Evolutionary conservation across 2,113 vertebrate genomes (phyloP).

Genomic region (Heliornis fulica): DNA sequence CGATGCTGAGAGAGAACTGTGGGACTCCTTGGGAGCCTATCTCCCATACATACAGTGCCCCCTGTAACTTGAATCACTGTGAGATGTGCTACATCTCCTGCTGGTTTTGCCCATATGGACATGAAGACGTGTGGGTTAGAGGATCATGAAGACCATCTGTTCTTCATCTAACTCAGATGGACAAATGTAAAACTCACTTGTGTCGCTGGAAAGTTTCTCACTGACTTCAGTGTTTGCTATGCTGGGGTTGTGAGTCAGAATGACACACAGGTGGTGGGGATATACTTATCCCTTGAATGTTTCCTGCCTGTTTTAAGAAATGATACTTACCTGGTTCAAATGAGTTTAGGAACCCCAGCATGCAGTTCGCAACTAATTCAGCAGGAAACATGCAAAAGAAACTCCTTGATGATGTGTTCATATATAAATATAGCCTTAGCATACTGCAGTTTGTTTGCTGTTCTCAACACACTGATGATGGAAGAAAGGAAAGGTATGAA

Average conservation of each 20-base stretch:
- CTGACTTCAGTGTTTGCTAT: background rate
- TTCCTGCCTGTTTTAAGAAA: background rate
- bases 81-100: background rate
- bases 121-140: background rate
- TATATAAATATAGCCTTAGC: background rate
- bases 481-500: background rate
- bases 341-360: background rate
- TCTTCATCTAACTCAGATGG: background rate
- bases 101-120: background rate
- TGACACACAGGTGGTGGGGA: background rate
- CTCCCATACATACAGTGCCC: fast-evolving
- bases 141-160: background rate
- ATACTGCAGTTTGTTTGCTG: background rate
- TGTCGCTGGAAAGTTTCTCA: background rate
- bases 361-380: background rate
- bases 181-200: background rate
- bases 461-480: background rate
- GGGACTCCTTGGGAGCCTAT: background rate
- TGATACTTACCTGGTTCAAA: background rate
- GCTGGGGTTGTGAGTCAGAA: background rate
- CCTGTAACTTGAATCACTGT: background rate
- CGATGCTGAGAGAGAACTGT: background rate
- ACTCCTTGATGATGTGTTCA: background rate
- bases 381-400: background rate
- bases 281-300: background rate